Conservation (phyloP, 2,797 vertebrate genomes). For the Crypturellus tataupa region DNA sequence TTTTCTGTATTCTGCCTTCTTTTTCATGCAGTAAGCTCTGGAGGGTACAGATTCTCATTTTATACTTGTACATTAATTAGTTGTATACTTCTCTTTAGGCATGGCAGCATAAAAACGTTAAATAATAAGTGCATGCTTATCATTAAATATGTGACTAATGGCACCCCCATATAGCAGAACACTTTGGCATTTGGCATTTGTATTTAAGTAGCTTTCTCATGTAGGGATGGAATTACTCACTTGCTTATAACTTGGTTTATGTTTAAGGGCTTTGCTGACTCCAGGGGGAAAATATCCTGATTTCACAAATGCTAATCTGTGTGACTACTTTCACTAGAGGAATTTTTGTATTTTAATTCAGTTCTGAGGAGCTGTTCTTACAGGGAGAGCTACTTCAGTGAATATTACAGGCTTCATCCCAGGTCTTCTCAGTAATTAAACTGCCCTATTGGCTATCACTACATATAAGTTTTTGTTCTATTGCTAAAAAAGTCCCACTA, state of each 20-base stretch:
- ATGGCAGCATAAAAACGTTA: constrained; percentile 12
- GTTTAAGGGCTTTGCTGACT: background rate
- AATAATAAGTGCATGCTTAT: background rate
- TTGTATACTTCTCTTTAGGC: background rate
- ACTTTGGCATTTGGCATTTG: constrained; percentile 2
- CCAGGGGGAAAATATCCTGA: background rate
- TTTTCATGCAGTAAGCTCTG: background rate
- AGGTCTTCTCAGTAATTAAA: background rate
- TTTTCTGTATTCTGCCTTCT: background rate
- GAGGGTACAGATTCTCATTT: background rate
- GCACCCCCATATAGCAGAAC: background rate
- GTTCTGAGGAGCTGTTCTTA: background rate
- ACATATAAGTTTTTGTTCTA: background rate
- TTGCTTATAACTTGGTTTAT: constrained; percentile 12
- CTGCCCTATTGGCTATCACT: background rate
- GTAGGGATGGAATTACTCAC: constrained; percentile 19
- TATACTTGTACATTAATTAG: constrained; percentile 2
- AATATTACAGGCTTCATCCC: background rate
- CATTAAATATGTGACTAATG: constrained; percentile 17
- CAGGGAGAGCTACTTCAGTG: background rate
- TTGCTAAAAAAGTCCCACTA: background rate
- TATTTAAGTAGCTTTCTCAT: background rate
- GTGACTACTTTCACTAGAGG: background rate
- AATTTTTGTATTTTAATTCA: background rate
- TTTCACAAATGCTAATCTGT: background rate